phyloP scores from a whole-genome alignment of 2,797 vertebrate species.

The Anniella stebbinsi region DNA sequence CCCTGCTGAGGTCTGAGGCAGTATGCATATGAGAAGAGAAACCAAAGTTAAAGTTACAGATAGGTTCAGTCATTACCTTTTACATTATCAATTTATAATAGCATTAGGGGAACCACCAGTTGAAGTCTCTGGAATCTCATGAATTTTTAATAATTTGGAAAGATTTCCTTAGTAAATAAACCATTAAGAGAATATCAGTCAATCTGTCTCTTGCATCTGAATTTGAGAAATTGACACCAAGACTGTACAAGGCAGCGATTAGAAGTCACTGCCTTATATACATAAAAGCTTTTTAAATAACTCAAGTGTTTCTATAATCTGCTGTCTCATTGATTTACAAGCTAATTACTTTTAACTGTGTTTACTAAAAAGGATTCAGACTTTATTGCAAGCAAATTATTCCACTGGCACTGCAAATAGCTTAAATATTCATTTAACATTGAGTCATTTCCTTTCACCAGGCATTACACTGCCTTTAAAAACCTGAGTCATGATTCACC shows the following conservation, averaged over 20 bases:
- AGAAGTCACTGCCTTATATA: constrained; percentile 8
- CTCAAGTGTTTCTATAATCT: constrained; percentile 1
- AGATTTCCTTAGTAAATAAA: constrained; percentile 25
- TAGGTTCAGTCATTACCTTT: constrained; percentile 26
- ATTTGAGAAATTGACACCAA: constrained; percentile 22
- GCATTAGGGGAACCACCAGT: neutral
- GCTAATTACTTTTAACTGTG: constrained; percentile 6
- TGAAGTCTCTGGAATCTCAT: constrained; percentile 1
- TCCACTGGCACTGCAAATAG: neutral
- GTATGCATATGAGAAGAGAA: neutral
- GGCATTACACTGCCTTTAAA: neutral
- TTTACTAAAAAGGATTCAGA: constrained; percentile 26
- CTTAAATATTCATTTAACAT: constrained; percentile 21
- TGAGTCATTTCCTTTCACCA: neutral
- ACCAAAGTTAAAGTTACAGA: constrained; percentile 29
- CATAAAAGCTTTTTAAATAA: constrained; percentile 37
- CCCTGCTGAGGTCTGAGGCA: neutral
- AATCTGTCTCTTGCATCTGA: neutral
- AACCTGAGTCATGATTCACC: neutral
- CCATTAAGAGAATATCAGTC: neutral
- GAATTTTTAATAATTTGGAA: constrained; percentile 43
- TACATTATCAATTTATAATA: constrained; percentile 41
- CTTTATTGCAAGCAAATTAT: neutral
- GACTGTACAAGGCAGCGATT: neutral
- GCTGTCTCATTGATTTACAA: constrained; percentile 5